phyloP scores from a whole-genome alignment of 2,888 invertebrate genomes.

The Drosophila anceps region DNA sequence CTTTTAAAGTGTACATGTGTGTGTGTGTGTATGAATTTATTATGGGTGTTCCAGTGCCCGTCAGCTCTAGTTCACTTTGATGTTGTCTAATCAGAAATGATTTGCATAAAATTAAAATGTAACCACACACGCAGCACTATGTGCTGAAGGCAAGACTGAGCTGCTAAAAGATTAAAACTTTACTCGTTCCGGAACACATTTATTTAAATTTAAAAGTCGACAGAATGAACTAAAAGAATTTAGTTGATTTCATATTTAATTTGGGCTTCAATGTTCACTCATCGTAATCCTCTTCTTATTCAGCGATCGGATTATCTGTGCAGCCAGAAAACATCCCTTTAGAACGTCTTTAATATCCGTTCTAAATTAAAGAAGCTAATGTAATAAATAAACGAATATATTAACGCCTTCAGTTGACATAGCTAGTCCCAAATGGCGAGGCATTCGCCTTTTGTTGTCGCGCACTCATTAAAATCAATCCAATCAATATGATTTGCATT shows the following conservation, averaged over 20 bases:
- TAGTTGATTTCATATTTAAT: not conserved
- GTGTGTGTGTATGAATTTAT: not conserved
- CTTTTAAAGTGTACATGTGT: not conserved
- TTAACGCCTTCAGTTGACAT: not conserved
- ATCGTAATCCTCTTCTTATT: not conserved
- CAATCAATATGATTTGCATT: slow-evolving; percentile 1
- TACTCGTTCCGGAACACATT: no score
- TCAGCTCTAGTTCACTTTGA: not conserved
- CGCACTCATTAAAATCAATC: not conserved
- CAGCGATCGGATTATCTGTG: not conserved
- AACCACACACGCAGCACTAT: not conserved
- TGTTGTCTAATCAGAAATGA: slow-evolving; percentile 12
- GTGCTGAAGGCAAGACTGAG: not conserved
- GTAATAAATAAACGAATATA: not conserved
- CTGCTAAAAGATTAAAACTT: slow-evolving; percentile 1
- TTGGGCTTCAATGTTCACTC: not conserved
- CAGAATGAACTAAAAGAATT: not conserved
- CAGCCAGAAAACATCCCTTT: not conserved
- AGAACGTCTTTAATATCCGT: not conserved
- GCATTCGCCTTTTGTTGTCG: not conserved
- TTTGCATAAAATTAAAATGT: slow-evolving; percentile 22
- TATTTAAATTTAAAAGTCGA: not conserved
- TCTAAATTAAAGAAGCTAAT: not conserved
- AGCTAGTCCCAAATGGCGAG: not conserved
- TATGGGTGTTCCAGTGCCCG: not conserved